These are phyloP conservation scores for Sebastes hubbsi DNA, from an alignment of 2,797 vertebrate species.

Conservation along the genomic window DNA sequence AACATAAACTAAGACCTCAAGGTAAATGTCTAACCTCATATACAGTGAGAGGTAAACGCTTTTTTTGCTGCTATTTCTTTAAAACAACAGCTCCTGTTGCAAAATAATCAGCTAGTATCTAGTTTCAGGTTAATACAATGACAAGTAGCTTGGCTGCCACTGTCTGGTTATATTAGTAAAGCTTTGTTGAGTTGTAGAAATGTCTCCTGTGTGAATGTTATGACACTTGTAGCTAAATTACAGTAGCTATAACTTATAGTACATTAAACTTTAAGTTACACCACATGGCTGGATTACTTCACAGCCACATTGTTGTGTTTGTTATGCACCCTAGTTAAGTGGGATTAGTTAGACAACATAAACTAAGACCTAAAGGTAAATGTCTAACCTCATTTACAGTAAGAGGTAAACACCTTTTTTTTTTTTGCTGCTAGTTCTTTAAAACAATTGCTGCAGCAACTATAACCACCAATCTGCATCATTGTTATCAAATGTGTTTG, in stretches of 20 bases:
- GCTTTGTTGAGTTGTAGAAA: too few relatives aligned
- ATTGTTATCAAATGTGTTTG: not conserved
- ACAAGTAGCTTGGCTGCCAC: too few relatives aligned
- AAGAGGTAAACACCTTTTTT: too few relatives aligned
- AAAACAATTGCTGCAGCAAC: not conserved
- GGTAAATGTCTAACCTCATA: not conserved
- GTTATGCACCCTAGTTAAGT: not conserved
- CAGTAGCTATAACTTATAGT: not conserved
- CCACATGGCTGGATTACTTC: not conserved
- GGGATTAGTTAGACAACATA: not conserved
- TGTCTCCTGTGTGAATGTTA: not conserved
- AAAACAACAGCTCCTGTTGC: not conserved
- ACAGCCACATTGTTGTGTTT: not conserved
- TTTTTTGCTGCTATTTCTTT: not conserved
- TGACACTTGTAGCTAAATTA: slow-evolving; percentile 26
- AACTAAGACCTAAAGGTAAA: not conserved
- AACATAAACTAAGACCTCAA: not conserved
- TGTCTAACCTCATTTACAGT: not conserved
- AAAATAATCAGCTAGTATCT: too few relatives aligned
- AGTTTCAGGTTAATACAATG: too few relatives aligned
- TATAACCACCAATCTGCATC: not conserved
- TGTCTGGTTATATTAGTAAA: too few relatives aligned
- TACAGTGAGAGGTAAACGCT: not conserved
- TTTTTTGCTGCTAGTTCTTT: not conserved
- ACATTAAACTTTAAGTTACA: not conserved